phyloP scores from a whole-genome alignment of 2,797 vertebrate species.

The Alcedo atthis region DNA sequence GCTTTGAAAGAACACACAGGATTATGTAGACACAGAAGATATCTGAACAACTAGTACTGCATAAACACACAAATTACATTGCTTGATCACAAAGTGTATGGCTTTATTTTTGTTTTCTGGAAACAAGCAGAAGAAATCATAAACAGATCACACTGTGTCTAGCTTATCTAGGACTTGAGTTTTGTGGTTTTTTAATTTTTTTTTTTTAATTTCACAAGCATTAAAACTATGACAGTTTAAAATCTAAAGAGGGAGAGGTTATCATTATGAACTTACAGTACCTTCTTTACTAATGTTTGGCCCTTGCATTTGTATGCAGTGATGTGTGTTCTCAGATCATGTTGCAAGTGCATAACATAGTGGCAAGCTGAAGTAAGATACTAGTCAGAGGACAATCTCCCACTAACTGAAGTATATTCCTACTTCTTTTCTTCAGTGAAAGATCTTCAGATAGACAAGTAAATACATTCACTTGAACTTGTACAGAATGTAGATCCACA shows the following conservation, averaged over 20 bases:
- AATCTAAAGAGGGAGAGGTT: not conserved
- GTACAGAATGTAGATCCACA: not conserved
- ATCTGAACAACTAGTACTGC: not conserved
- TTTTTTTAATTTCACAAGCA: not conserved
- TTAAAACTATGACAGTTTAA: not conserved
- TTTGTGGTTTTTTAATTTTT: not conserved
- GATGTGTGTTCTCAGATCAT: not conserved
- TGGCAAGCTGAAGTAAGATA: not conserved
- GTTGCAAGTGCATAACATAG: rapidly evolving
- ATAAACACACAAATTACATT: not conserved
- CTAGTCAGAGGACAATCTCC: not conserved
- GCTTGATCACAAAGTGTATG: not conserved
- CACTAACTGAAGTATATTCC: not conserved
- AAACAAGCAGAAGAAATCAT: not conserved
- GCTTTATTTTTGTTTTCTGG: not conserved
- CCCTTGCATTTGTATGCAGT: not conserved
- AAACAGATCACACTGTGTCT: not conserved
- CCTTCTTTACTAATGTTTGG: not conserved
- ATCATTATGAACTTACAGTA: not conserved
- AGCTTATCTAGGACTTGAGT: not conserved
- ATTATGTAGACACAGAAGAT: not conserved
- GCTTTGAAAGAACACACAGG: not conserved
- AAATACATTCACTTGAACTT: not conserved
- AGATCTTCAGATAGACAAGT: not conserved
- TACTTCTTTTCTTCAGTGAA: not conserved